Evolutionary conservation across 1,140 invertebrate species (phyloP), one percentile per base, ranked within the genome.

Genomic region (Pseudoatta argentina): DNA sequence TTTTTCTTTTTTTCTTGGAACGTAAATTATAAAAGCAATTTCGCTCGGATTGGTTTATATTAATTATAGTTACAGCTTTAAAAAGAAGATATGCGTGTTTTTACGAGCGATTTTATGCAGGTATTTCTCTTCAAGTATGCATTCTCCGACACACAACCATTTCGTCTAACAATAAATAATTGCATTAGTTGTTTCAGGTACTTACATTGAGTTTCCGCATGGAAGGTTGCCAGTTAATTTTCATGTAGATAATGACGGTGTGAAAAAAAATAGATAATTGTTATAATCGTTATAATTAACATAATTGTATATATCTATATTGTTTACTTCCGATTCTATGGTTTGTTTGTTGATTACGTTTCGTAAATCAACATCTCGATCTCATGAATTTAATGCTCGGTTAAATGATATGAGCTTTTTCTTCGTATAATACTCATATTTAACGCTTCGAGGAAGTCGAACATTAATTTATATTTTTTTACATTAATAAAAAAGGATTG

Each of bases 181-280:
- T 75, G 55, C 79, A 51, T 61, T 48, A n/a, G 34, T 69, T 57
- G 48, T 71, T 81, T 24, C 48, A n/a, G 6, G 63, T 67, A 55
- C 39, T 67, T 30, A 24, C 63, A 67, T 59, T 71, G 51, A 24
- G 67, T 82, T 82, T 83, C 79, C 69, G 69, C 79, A 61, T 83
- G 48, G 39, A 83, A 83, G 69, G 53, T 51, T 61, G 66, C n/a
- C 67, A 16, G 69, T 51, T 87, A 67, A 86, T 86, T 66, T 82
- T 89, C 85, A 89, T 76, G 83, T 39, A 30, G 57, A 77, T 90
- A 90, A 90, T 89, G 86, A 89, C 69, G 85, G 88, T 87, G 89
- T 83, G 88, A 90, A 88, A 87, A 87, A 59, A 44, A 76, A 69
- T 63, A 61, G 64, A 59, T 89, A 90, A 89, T 90, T 77, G 73